Evolutionary conservation across 2,113 vertebrate genomes (phyloP), one percentile per base, ranked within the genome.

Genomic region (Ondatra zibethicus): DNA sequence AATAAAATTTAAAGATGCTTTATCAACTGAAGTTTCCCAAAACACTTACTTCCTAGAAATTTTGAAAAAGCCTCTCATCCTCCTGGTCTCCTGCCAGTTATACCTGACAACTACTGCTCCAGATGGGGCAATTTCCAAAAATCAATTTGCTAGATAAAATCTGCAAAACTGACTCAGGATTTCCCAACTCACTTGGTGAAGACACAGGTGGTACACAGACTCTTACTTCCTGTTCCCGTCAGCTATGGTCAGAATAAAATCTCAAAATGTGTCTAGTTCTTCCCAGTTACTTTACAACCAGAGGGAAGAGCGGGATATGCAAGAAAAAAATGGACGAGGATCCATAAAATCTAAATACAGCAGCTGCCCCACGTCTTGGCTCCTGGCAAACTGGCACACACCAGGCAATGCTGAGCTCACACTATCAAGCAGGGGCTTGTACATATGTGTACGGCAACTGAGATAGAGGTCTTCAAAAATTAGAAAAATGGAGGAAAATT

Each of bases 381-480:
- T 66, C 91, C 72, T 58, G 31, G 36, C 33, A 55, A 93, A 65
- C 10, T n/a, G 55, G 13, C 21, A 39, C 19, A 3, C 16, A 72
- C 0, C 31, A 27, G 95, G 77, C n/a, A 89, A 76, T 33, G 9
- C 68, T 73, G 92, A 33, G 23, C 61, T 95, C 86, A 94, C 39
- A 72, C 33, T 45, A 66, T 25, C 70, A 92, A 61, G 9, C 47
- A 81, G 88, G 84, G 84, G 29, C 82, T 78, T 81, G 52, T 95
- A 73, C 92, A 76, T 45, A 4, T 77, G 11, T 52, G 36, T 31
- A 76, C 72, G 73, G 87, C 73, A 87, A 73, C 10, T 55, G 33
- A 94, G 16, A 93, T 0, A 65, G 39, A 9, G 82, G 2, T 47
- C 66, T 95, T 95, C 50, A 93, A 88, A 96, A 88, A 96, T 88